phyloP scores from a whole-genome alignment of 2,113 vertebrate species.

The Notothenia coriiceps region DNA sequence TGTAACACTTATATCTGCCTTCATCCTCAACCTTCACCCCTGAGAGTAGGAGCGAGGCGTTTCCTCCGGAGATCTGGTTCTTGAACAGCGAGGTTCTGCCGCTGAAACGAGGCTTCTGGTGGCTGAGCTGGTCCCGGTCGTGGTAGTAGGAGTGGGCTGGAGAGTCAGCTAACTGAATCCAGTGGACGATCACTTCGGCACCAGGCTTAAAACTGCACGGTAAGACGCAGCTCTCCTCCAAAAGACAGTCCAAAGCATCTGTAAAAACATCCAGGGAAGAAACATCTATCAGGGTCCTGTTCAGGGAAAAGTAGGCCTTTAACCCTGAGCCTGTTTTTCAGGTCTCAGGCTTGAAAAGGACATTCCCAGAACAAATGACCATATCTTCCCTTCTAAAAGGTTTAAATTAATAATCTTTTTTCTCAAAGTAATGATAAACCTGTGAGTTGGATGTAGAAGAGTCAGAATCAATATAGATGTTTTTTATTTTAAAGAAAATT shows the following conservation, averaged over 20 bases:
- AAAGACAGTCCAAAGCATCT: conserved; percentile 25
- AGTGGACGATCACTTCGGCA: conserved; percentile 77
- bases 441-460: no score
- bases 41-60: conserved; percentile 79
- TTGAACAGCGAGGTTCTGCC: conserved; percentile 76
- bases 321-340: no score
- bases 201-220: conserved; percentile 73
- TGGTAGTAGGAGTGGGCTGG: conserved; percentile 76
- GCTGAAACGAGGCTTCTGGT: conserved; percentile 55
- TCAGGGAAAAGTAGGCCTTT: neutral
- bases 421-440: no score
- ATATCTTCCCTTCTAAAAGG: no score
- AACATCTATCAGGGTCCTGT: neutral
- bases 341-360: no score
- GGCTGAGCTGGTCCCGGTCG: conserved; percentile 40
- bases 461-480: no score
- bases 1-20: conserved; percentile 81
- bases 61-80: conserved; percentile 68
- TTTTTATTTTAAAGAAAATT: no score
- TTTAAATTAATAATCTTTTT: no score
- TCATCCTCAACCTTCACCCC: conserved; percentile 52
- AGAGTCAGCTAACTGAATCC: conserved; percentile 36
- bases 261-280: neutral
- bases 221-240: conserved; percentile 68
- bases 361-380: no score